Evolutionary conservation across 2,797 vertebrate genomes (phyloP), one percentile per base, ranked within the genome.

Genomic region (Diplodus sargus): DNA sequence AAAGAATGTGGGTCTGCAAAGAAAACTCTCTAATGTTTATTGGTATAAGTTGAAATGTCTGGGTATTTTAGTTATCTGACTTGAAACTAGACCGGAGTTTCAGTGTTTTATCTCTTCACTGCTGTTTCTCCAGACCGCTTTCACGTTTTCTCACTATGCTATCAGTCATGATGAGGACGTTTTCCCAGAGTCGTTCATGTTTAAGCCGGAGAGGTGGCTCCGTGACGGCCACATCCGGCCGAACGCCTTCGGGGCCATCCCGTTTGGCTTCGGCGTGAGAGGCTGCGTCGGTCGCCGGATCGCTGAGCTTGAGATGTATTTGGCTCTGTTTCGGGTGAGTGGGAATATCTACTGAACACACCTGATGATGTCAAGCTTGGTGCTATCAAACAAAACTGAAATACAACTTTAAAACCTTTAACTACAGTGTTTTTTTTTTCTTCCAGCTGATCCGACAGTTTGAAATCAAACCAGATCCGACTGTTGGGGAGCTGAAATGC

Each of bases 261-360:
- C 96, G 0, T 96, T 96, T 57, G 96, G 96, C 10, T 96, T 93
- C 9, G 96, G 96, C 17, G 93, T 95, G 23, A 90, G 96, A 78
- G 84, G 91, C 62, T 96, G 96, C 28, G 92, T 94, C 1, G 96
- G 96, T 0, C 92, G 94, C 0, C 87, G 95, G 25, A 93, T 96
- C n/a, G 96, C 96, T 52, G 95, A 96, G 84, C 89, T 96, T 12
- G 95, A 96, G 87, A 95, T 96, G 95, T 89, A 94, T 74, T 74
- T 95, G 74, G 56, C 79, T 68, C 70, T 96, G 65, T 89, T 92
- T 70, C 90, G 80, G 86, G 95, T 96, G 30, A 16, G 4, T 13
- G 17, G 0, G 3, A 56, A 59, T 15, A 58, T 56, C 18, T 22
- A 17, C n/a, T 30, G n/a, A 57, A 30, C 15, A 20, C 53, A 59